Base-by-base conservation (phyloP, 2,888 invertebrate species). In the Noctua janthina region DNA sequence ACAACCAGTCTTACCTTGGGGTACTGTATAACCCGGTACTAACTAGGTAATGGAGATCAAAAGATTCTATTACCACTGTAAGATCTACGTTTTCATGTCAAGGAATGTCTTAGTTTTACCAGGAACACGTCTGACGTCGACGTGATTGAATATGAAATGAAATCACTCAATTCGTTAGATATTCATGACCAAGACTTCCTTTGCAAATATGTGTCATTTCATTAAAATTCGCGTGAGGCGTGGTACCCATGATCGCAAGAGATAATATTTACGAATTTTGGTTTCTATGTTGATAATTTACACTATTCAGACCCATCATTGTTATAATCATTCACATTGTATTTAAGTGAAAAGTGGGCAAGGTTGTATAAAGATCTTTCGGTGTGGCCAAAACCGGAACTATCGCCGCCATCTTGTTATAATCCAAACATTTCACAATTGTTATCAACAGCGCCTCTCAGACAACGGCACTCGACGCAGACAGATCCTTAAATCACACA, bases 171-270 rank as follows among this genome's bases (percentile, higher is more conserved):
- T 92, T 93, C 93, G 93, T 93, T 93, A 93, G 90, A 54, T 92
- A 93, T 93, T 93, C 93, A 93, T 93, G 93, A 93, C 92, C 78
- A 85, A 90, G 89, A 92, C 91, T 91, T 89, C 86, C 76, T 90
- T 85, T 78, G 86, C 90, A 92, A 92, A 92, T 90, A 86, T 89
- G 74, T 84, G 82, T 84, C 79, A 88, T 89, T 86, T 82, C 79
- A 85, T 85, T 84, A 80, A 82, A 79, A 75, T 67, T 74, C 74
- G 66, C 69, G 81, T 81, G 81, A 49, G 74, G 78, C 80, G 83
- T 84, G 81, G 77, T 87, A 80, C 68, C 43, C 7, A 66, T 56
- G 10, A 59, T 43, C 35, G 6, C 8, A 23, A 15, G 29, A 10
- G 15, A 8, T 46, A 15, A 76, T 76, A 56, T 43, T 23, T 7